Conservation (phyloP, 2,113 vertebrate species). For the Sphyrna mokarran region DNA sequence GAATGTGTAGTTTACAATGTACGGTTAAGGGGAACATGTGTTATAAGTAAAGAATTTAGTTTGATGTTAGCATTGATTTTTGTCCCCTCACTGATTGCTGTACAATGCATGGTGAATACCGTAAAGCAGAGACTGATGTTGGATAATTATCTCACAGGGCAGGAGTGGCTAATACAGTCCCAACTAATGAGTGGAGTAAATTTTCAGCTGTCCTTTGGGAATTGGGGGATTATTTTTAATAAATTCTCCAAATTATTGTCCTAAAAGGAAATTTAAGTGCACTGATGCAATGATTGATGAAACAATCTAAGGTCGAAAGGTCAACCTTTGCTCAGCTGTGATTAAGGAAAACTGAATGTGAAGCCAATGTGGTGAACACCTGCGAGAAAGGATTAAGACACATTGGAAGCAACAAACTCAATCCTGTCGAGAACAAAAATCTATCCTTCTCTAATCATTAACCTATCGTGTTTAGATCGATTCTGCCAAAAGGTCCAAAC, state of each 20-base stretch:
- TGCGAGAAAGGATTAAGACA: not conserved
- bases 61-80: conserved; percentile 17
- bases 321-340: conserved; percentile 14
- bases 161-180: conserved; percentile 6
- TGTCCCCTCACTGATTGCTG: not conserved
- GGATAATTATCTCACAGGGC: conserved; percentile 27
- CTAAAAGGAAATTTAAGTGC: conserved; percentile 15
- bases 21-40: not conserved
- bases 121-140: not conserved
- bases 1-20: not conserved
- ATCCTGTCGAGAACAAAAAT: conserved; percentile 15
- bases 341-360: not conserved
- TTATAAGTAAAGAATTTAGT: conserved; percentile 21
- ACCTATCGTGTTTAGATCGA: not conserved
- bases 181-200: not conserved
- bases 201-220: conserved; percentile 17
- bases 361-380: not conserved
- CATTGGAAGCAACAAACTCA: not conserved
- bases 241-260: conserved; percentile 30
- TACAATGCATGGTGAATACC: not conserved
- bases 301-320: conserved; percentile 20
- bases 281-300: conserved; percentile 10
- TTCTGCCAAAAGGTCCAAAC: not conserved
- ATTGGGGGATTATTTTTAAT: conserved; percentile 15
- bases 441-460: conserved; percentile 25